phyloP scores from a whole-genome alignment of 2,113 vertebrate genomes.

The Ctenomys sociabilis region DNA sequence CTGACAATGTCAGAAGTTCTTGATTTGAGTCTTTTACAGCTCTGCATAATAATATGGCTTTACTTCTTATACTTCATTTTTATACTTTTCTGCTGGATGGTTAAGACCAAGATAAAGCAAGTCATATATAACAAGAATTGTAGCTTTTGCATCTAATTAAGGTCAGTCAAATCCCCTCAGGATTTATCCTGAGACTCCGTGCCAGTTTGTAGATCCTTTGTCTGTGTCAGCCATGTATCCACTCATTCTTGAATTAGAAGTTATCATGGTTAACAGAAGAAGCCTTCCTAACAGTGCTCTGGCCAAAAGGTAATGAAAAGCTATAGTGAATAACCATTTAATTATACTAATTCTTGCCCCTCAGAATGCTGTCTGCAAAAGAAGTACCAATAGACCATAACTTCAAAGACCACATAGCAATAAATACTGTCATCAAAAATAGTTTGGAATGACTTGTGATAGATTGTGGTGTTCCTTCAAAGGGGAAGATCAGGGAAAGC shows the following conservation, averaged over 20 bases:
- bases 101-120: too few relatives aligned
- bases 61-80: too few relatives aligned
- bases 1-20: too few relatives aligned
- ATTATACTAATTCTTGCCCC: background rate
- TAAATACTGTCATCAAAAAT: background rate
- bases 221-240: too few relatives aligned
- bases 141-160: too few relatives aligned
- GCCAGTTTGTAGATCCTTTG: too few relatives aligned
- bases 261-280: background rate
- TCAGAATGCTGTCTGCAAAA: constrained; percentile 14
- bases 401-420: background rate
- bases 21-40: too few relatives aligned
- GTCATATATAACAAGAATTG: too few relatives aligned
- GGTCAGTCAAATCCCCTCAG: too few relatives aligned
- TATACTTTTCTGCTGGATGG: too few relatives aligned
- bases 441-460: constrained; percentile 6
- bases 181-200: too few relatives aligned
- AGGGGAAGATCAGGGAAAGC: background rate
- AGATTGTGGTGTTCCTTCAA: constrained; percentile 22
- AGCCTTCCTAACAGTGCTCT: background rate
- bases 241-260: background rate
- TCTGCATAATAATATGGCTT: too few relatives aligned
- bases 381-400: background rate
- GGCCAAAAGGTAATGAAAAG: background rate
- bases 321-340: constrained; percentile 13